phyloP scores from a whole-genome alignment of 35 echinoderm and acorn worm genomes.

The Anneissia japonica region DNA sequence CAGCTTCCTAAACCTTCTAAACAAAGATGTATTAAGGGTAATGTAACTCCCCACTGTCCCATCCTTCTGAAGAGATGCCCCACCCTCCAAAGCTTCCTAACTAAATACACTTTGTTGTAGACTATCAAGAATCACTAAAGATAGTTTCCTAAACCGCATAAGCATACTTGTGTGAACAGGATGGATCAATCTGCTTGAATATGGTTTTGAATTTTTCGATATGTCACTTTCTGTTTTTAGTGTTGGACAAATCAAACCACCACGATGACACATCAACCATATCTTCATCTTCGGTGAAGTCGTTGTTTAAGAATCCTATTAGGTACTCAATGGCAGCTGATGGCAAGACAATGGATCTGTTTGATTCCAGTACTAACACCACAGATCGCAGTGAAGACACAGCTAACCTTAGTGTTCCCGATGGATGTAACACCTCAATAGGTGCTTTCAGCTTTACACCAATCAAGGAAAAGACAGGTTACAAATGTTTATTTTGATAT shows the following conservation, averaged over 20 bases:
- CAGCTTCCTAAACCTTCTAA: too few relatives aligned
- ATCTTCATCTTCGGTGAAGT: not conserved
- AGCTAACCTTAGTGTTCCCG: not conserved
- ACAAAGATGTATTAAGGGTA: too few relatives aligned
- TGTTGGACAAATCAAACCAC: not conserved
- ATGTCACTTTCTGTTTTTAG: too few relatives aligned
- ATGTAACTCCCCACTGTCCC: too few relatives aligned
- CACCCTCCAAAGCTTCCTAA: too few relatives aligned
- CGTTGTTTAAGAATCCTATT: not conserved
- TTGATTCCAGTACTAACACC: constrained; percentile 50
- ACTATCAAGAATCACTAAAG: too few relatives aligned
- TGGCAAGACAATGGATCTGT: constrained; percentile 47
- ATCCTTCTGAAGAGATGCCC: too few relatives aligned
- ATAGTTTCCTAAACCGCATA: too few relatives aligned
- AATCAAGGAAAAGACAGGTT: constrained; percentile 25
- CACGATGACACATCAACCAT: not conserved
- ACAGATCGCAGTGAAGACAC: constrained; percentile 6
- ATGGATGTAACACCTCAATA: not conserved
- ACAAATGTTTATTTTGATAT: not conserved
- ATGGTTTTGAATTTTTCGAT: too few relatives aligned
- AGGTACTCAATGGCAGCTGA: not conserved
- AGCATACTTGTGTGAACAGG: too few relatives aligned
- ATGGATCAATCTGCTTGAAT: too few relatives aligned
- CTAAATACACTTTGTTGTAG: too few relatives aligned
- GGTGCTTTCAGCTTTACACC: not conserved